phyloP scores from a whole-genome alignment of 2,113 vertebrate genomes.

The Cervus canadensis region DNA sequence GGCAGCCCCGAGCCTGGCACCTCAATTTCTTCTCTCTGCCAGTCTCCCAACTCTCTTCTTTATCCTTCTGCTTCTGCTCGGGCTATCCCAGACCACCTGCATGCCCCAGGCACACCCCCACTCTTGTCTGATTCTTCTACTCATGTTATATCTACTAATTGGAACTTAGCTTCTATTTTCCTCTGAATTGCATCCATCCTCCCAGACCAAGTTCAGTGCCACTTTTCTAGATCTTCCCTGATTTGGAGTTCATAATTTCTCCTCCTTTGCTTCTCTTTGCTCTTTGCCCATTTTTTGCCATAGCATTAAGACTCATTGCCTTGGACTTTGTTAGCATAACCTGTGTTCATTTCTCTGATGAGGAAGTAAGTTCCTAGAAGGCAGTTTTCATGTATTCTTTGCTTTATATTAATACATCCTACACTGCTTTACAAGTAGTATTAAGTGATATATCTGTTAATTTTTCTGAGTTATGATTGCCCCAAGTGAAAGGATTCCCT shows the following conservation, averaged over 20 bases:
- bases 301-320: rapidly evolving
- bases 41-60: neutral
- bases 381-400: neutral
- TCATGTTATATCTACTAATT: neutral
- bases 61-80: neutral
- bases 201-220: neutral
- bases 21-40: neutral
- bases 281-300: neutral
- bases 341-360: neutral
- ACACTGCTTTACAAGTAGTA: neutral
- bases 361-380: neutral
- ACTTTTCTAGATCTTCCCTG: neutral
- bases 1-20: neutral
- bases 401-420: neutral
- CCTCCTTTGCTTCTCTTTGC: neutral
- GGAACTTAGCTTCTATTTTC: neutral
- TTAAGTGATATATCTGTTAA: neutral
- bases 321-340: neutral
- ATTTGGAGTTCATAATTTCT: neutral
- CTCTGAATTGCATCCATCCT: neutral
- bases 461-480: neutral
- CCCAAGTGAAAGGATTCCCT: neutral
- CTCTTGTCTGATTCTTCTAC: neutral
- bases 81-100: rapidly evolving
- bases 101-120: too few relatives aligned